phyloP scores from a whole-genome alignment of 2,797 vertebrate genomes.

The Hydrocynus forskahlii region DNA sequence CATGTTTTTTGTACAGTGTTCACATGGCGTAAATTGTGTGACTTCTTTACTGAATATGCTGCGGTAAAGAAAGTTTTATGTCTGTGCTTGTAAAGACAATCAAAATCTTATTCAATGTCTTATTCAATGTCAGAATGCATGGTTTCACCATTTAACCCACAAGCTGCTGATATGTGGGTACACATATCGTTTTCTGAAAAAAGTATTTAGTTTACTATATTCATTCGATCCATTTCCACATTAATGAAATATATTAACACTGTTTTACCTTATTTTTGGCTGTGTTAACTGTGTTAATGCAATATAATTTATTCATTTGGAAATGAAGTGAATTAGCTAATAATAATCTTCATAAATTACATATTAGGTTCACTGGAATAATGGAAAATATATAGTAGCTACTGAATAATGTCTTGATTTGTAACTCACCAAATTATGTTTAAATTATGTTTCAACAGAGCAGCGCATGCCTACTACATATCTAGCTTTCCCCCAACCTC shows the following conservation, averaged over 20 bases:
- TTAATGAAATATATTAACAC: background rate
- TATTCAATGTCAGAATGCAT: background rate
- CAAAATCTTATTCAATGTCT: background rate
- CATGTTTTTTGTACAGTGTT: background rate
- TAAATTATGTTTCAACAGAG: background rate
- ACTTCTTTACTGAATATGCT: background rate
- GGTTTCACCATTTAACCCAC: background rate
- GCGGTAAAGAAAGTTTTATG: background rate
- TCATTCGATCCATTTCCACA: background rate
- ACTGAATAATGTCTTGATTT: background rate
- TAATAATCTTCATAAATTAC: background rate
- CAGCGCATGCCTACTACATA: slow-evolving; percentile 29
- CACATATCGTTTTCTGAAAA: background rate
- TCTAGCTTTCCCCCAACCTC: slow-evolving; percentile 67
- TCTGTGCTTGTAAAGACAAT: background rate
- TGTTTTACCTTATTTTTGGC: background rate
- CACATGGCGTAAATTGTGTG: background rate
- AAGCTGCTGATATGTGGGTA: background rate
- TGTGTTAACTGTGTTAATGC: background rate
- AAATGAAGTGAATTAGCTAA: background rate
- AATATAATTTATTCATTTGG: background rate
- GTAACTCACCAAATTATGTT: background rate
- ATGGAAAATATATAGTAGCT: background rate
- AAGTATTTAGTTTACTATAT: background rate
- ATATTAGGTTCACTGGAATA: background rate